Evolutionary conservation across 2,113 vertebrate species (phyloP).

Genomic region (Mus pahari): DNA sequence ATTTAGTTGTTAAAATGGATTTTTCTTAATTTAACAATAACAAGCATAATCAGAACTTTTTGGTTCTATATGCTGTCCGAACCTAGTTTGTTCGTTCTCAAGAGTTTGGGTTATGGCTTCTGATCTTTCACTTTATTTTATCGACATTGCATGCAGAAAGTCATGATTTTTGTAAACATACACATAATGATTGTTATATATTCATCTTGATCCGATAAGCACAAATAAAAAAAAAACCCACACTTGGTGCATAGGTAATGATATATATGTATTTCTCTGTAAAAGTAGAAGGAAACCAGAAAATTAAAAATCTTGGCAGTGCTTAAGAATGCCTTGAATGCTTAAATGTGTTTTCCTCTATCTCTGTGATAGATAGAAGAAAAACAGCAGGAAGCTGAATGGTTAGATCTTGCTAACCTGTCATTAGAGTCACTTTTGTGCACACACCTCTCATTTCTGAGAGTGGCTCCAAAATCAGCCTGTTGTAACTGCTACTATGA

Average conservation of each 20-base stretch:
- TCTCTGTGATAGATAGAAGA: not conserved
- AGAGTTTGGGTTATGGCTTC: not conserved
- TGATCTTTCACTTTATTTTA: not conserved
- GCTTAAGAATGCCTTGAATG: not conserved
- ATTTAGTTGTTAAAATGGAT: not conserved
- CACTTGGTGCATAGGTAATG: not conserved
- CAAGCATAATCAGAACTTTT: not conserved
- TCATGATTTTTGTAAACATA: not conserved
- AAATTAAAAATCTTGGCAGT: too few relatives aligned
- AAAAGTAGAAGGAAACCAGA: not conserved
- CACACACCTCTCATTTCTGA: not conserved
- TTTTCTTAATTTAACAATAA: not conserved
- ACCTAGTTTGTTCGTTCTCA: not conserved
- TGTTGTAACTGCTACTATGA: not conserved
- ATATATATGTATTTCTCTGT: not conserved
- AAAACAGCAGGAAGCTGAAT: not conserved
- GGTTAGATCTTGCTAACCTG: not conserved
- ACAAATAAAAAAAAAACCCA: not conserved
- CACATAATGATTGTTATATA: not conserved
- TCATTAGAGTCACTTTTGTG: not conserved
- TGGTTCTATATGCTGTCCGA: not conserved
- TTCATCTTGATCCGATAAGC: not conserved
- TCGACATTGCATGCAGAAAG: not conserved
- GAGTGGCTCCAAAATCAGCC: not conserved
- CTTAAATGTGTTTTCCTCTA: not conserved